Evolutionary conservation across 2,797 vertebrate species (phyloP), one percentile per base, ranked within the genome.

Genomic region (Sorex maritimensis): DNA sequence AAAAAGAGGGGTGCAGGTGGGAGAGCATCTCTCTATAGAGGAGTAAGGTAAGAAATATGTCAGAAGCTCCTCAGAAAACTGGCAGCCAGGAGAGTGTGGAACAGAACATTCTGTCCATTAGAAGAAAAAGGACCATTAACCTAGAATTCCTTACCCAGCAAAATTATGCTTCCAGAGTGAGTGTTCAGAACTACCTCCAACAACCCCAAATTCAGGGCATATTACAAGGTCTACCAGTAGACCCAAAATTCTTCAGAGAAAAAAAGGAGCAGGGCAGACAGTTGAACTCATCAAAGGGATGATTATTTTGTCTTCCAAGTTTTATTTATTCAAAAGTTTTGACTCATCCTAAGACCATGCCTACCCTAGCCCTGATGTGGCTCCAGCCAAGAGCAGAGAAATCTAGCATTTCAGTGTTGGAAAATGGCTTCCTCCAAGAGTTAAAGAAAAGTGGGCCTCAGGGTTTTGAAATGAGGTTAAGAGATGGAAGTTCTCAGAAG

Each of bases 281-380:
- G 4, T 30, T 84, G 30, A 21, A 81, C 49, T 34, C 24, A 55
- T 8, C 26, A 65, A 67, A 88, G 28, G 28, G 28, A n/a, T 55
- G 12, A 38, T 58, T 49, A 71, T 84, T 91, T 83, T 88, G 21
- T 86, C 93, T 92, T 49, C 38, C 38, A 14, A 49, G n/a, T 69
- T 85, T 85, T 72, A 69, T 58, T 71, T 77, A 86, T 92, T 68
- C 67, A 34, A 90, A 69, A 75, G 26, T 73, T 92, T 72, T 58
- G 55, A 80, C 58, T 68, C 17, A 28, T 38, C 38, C 24, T 61
- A 49, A 58, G 71, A 75, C 24, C 34, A 81, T 77, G 17, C 28
- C 34, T 46, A 46, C 86, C 17, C 24, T 21, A 74, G 41, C 6
- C 23, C 0, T 38, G 15, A 71, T 77, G 1, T 11, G 38, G 17